Percentiles rank a stretch among this genome's conserved stretches.
Conservation (phyloP, 2,888 invertebrate species). For the Eristalis tenax region DNA sequence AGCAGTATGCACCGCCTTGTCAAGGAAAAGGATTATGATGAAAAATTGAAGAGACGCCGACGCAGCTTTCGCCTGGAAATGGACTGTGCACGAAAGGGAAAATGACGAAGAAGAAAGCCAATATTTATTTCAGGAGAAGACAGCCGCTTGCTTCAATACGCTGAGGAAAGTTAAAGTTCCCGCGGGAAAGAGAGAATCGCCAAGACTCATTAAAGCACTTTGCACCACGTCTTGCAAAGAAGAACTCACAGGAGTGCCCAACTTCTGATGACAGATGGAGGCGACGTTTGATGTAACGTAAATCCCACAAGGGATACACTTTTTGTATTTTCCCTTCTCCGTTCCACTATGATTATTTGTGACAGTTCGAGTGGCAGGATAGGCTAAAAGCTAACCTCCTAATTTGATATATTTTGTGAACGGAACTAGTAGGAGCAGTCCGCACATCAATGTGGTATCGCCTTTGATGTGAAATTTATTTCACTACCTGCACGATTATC, state of each 20-base stretch:
- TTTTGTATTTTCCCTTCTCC: background rate
- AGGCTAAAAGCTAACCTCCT: background rate
- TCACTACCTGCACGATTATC: constrained; percentile 38
- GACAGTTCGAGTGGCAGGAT: background rate
- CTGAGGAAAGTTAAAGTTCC: background rate
- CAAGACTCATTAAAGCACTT: background rate
- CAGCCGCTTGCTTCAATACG: background rate
- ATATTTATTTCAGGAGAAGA: too few species aligned
- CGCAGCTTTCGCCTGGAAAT: background rate
- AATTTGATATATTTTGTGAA: background rate
- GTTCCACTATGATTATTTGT: background rate
- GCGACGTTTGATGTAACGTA: background rate
- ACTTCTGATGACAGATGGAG: too few species aligned
- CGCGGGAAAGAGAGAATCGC: background rate
- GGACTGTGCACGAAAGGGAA: background rate
- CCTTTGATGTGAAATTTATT: constrained; percentile 38
- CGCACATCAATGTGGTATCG: background rate
- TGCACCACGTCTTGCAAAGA: background rate
- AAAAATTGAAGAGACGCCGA: too few species aligned
- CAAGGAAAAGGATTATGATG: too few species aligned
- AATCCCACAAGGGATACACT: background rate
- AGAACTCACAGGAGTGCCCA: background rate
- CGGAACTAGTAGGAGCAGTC: background rate
- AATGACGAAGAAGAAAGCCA: background rate
- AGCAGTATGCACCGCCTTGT: too few species aligned